Percentiles rank a stretch among this genome's conserved stretches.
phyloP scores from a whole-genome alignment of 2,797 vertebrate species.

The Catamblyrhynchus diadema region DNA sequence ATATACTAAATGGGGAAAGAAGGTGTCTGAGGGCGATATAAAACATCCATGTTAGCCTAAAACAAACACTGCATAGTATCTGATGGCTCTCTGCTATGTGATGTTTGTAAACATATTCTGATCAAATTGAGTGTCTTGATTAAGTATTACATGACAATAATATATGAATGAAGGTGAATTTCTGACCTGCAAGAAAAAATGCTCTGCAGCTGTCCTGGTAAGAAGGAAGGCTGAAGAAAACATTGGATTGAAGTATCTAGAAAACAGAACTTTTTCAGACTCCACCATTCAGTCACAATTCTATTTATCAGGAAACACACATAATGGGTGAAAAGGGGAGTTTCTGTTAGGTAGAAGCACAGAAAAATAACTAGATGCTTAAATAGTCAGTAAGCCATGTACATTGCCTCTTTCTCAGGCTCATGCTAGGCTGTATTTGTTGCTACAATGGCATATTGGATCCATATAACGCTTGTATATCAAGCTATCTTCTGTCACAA shows the following conservation, averaged over 20 bases:
- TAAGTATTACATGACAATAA: neutral
- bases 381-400: neutral
- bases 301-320: neutral
- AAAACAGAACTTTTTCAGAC: neutral
- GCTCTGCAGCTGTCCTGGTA: neutral
- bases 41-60: neutral
- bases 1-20: neutral
- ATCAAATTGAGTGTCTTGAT: neutral
- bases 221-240: neutral
- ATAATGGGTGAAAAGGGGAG: neutral
- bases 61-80: neutral
- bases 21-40: neutral
- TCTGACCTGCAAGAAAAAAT: neutral
- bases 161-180: neutral
- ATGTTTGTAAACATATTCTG: neutral
- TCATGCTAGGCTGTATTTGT: neutral
- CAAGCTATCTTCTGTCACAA: neutral
- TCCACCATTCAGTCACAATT: neutral
- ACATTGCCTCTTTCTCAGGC: neutral
- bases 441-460: neutral
- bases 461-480: neutral
- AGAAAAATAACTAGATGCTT: neutral
- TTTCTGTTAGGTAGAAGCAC: neutral
- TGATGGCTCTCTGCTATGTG: neutral
- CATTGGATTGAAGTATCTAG: neutral